Conservation (phyloP, 2,888 invertebrate genomes). For the Mesorhabditis belari region DNA sequence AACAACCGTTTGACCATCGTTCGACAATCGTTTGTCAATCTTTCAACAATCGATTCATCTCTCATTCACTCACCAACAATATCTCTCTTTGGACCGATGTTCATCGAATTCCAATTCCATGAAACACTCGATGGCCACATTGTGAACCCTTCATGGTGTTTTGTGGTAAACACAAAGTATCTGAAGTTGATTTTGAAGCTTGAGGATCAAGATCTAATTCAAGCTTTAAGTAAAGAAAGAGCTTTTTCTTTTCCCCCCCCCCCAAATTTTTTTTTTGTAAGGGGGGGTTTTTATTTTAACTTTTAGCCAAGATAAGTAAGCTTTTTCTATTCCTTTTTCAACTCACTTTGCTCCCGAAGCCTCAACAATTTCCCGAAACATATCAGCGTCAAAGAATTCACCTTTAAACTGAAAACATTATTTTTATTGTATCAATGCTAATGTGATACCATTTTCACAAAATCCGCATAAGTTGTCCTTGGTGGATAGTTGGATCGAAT, state of each 20-base stretch:
- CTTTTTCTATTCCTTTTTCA: no score
- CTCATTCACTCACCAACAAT: no score
- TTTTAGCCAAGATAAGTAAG: no score
- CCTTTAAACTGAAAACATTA: slow-evolving; percentile 74
- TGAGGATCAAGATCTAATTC: no score
- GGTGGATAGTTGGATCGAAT: slow-evolving; percentile 78
- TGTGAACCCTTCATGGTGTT: slow-evolving; percentile 59
- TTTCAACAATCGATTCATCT: no score
- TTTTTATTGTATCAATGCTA: slow-evolving; percentile 1
- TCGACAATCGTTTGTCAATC: no score
- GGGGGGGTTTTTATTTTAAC: no score
- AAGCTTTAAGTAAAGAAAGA: no score
- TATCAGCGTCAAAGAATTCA: slow-evolving; percentile 75
- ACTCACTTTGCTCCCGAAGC: slow-evolving; percentile 76
- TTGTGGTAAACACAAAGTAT: slow-evolving; percentile 58
- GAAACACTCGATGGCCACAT: slow-evolving; percentile 57
- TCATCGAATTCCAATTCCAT: slow-evolving; percentile 58
- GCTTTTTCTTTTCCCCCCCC: no score
- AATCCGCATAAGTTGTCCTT: slow-evolving; percentile 81
- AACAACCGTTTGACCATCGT: no score
- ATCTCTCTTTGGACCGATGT: slow-evolving; percentile 57
- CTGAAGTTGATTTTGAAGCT: slow-evolving; percentile 43
- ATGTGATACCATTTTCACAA: slow-evolving; percentile 64
- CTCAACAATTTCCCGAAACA: slow-evolving; percentile 76
- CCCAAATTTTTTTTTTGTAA: no score